Conservation (phyloP, 2,113 vertebrate genomes). For the Benitochromis conjunctus region DNA sequence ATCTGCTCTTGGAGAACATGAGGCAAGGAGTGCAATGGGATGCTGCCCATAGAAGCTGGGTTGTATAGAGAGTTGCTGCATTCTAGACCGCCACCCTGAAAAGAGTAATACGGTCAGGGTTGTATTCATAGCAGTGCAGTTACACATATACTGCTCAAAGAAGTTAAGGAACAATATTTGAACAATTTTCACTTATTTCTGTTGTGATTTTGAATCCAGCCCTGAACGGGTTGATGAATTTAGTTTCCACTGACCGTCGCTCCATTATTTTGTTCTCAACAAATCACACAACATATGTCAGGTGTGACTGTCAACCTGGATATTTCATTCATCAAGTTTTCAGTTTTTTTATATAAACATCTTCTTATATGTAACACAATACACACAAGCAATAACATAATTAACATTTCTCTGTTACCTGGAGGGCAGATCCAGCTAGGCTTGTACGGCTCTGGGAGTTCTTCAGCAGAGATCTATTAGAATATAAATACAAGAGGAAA, state of each 20-base stretch:
- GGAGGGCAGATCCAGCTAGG: slow-evolving; percentile 84
- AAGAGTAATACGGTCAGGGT: not conserved
- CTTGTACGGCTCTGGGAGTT: slow-evolving; percentile 88
- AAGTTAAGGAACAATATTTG: no score
- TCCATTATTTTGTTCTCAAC: no score
- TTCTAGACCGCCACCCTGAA: slow-evolving; percentile 83
- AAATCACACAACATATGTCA: not conserved
- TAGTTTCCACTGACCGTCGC: no score
- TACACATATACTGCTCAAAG: not conserved
- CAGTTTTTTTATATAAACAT: not conserved
- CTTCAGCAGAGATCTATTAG: slow-evolving; percentile 88
- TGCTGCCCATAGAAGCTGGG: slow-evolving; percentile 86
- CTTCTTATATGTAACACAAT: not conserved
- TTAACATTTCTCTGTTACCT: slow-evolving; percentile 76
- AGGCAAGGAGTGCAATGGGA: slow-evolving; percentile 85
- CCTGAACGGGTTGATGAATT: no score
- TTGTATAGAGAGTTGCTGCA: slow-evolving; percentile 85
- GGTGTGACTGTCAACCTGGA: not conserved
- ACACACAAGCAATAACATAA: not conserved
- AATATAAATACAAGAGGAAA: slow-evolving; percentile 10
- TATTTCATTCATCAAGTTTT: not conserved
- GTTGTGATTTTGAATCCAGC: no score
- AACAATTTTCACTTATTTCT: no score
- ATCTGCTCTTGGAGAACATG: slow-evolving; percentile 88
- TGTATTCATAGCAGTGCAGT: not conserved